Conservation (phyloP, 2,113 vertebrate species). For the rat (Rattus norvegicus) region GRCr8 NC_086024.1:110503501-110504000, state of each 20-base stretch:
- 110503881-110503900: background rate
- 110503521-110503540: background rate
- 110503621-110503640: background rate
- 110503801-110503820: background rate
- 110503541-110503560: background rate
- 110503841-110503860: background rate
- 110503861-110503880: background rate
- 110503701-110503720: background rate
- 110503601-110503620: background rate
- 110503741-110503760: too few relatives aligned
- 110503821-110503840: background rate
- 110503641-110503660: background rate
- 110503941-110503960: background rate
- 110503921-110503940: background rate
- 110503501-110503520: background rate
- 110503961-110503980: background rate
- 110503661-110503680: background rate
- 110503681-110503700: conserved; percentile 39
- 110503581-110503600: background rate
- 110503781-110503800: background rate
- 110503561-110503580: background rate
- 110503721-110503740: too few relatives aligned
- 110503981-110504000: background rate
- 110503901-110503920: background rate
- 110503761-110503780: background rate